phyloP scores from a whole-genome alignment of 2,888 invertebrate genomes.

The Trissonchulus sp. region DNA sequence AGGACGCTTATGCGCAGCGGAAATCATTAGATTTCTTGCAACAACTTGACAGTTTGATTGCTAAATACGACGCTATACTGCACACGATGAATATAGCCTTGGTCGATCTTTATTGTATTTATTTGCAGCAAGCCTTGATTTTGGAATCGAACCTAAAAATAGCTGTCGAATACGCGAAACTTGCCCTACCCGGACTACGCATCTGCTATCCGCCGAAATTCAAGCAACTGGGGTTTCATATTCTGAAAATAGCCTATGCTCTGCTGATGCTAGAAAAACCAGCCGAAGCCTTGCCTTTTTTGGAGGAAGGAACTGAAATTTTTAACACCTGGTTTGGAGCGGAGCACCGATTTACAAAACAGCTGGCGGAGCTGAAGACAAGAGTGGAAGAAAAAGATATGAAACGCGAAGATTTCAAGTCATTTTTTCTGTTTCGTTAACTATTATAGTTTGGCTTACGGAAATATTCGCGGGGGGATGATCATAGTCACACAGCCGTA shows the following conservation, averaged over 20 bases:
- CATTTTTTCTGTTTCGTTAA: not conserved
- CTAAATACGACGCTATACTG: not conserved
- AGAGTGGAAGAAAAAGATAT: not conserved
- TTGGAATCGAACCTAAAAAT: not conserved
- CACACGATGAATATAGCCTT: not conserved
- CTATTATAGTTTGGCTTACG: no score
- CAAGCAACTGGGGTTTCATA: constrained; percentile 25
- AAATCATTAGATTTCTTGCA: not conserved
- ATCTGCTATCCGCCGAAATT: constrained; percentile 20
- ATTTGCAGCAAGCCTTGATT: not conserved
- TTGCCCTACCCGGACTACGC: not conserved
- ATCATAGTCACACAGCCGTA: no score
- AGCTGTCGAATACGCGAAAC: not conserved
- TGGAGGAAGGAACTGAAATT: constrained; percentile 22
- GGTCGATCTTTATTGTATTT: not conserved
- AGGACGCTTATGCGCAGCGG: not conserved
- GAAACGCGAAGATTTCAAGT: not conserved
- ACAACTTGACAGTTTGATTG: not conserved
- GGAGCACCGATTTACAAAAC: not conserved
- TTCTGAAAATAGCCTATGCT: constrained; percentile 19
- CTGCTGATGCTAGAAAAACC: not conserved
- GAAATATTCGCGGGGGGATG: no score
- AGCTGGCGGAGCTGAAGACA: not conserved
- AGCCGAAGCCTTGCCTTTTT: not conserved
- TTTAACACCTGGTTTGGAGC: constrained; percentile 24